Base-by-base conservation (phyloP, 2,888 invertebrate genomes). In the Chloroclystis v-ata region DNA sequence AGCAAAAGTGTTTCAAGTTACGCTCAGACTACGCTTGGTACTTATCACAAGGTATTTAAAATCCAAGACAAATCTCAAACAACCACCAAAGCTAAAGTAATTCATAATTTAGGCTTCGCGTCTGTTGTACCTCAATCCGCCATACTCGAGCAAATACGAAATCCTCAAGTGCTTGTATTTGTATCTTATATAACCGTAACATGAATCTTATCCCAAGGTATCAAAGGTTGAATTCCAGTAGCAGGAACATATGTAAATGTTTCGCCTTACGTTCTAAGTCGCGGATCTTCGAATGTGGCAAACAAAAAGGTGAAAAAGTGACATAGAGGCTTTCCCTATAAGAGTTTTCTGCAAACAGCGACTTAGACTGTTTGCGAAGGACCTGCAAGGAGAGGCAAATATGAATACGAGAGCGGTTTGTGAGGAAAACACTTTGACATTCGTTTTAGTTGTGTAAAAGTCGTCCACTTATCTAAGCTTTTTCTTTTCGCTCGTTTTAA, bases 311-410 rank as follows among this genome's bases (percentile, higher is more conserved):
- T 71, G 63, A 61, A 62, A 63, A 71, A 62, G 62, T 67, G 62
- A 69, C 67, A 74, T 69, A 69, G 77, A 78, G 78, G 79, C 75
- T 75, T 76, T 20, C 72, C 59, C 59, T 68, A 70, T 66, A 61
- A 68, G 71, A 78, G 75, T 73, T 71, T 59, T 71, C 62, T 52
- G 74, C 69, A 80, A 80, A 81, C 77, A 78, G 56, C 56, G 69
- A 69, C 72, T 75, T 67, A 60, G 63, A 50, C 49, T 54, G 48
- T 59, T 47, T 48, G 69, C 65, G 68, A 47, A 69, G 43, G 26
- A 47, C 26, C 28, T 35, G 35, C 14, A 33, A 16, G 16, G 6
- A 10, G 11, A 9, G 9, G n/a, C 29, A 35, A 35, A 35, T 24
- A 35, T 35, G 20, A 20, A 35, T 35, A 20, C 16, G 35, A 16